phyloP scores from a whole-genome alignment of 1,140 invertebrate genomes.

The Myzus persicae region DNA sequence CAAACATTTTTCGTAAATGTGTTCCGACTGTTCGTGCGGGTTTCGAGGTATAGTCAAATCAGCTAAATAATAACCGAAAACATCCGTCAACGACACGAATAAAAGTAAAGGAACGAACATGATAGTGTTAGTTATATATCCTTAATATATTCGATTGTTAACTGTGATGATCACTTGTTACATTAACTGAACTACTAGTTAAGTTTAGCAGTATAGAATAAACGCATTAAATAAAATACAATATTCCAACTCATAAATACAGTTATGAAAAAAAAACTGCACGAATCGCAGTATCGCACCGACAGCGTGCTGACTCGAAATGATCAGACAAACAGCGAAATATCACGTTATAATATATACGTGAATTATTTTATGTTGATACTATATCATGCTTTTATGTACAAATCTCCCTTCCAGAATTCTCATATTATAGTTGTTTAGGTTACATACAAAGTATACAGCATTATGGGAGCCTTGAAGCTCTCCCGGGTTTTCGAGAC shows the following conservation, averaged over 20 bases:
- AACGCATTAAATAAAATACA: not conserved
- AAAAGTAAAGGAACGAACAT: conserved; percentile 31
- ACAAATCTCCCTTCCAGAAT: not conserved
- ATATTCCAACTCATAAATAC: not conserved
- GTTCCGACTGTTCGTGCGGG: not conserved
- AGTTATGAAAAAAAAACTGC: not conserved
- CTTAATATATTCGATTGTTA: not conserved
- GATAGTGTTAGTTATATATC: not conserved
- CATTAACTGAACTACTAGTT: not conserved
- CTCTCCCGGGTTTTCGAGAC: not conserved
- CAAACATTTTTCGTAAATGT: conserved; percentile 17
- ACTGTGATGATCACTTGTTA: not conserved
- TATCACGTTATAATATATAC: not conserved
- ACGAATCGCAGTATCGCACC: not conserved
- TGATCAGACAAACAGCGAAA: not conserved
- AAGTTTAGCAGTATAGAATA: not conserved
- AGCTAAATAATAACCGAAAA: conserved; percentile 40
- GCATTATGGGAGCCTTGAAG: not conserved
- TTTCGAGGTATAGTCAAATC: conserved; percentile 14
- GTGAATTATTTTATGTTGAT: not conserved
- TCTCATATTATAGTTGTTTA: not conserved
- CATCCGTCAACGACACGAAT: not conserved
- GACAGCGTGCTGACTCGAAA: not conserved
- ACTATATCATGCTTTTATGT: no score
- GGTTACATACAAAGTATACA: not conserved